These are phyloP conservation scores for Lycodopsis pacificus DNA, from an alignment of 2,797 vertebrate genomes.

Conservation along the genomic window DNA sequence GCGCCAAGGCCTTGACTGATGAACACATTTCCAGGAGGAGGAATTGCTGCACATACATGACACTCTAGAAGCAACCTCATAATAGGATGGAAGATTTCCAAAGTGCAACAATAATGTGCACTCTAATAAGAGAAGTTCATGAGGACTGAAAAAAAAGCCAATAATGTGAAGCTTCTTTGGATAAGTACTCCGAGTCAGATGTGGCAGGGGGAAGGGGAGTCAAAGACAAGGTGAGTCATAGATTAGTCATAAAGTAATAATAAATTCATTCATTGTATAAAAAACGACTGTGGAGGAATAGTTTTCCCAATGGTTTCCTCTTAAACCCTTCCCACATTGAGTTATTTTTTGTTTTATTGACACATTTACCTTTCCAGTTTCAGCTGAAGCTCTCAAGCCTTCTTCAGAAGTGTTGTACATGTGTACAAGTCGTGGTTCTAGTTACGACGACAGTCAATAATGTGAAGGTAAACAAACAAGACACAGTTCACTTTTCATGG, in stretches of 20 bases:
- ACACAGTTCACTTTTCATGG: not conserved
- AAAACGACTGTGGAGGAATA: not conserved
- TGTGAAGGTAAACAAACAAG: slow-evolving; percentile 22
- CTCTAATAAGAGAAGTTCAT: not conserved
- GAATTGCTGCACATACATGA: not conserved
- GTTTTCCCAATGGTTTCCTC: not conserved
- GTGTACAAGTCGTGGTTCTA: not conserved
- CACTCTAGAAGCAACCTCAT: not conserved
- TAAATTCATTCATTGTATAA: not conserved
- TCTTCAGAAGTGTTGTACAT: not conserved
- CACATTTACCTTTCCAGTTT: slow-evolving; percentile 9
- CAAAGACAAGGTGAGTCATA: slow-evolving; percentile 4
- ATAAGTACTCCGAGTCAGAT: not conserved
- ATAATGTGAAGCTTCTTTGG: not conserved
- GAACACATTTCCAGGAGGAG: not conserved
- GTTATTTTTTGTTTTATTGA: not conserved
- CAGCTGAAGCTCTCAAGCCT: not conserved
- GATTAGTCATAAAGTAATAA: not conserved
- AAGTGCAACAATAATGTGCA: not conserved
- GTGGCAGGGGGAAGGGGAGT: not conserved
- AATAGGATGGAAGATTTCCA: not conserved
- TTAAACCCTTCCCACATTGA: not conserved
- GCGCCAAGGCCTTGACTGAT: not conserved
- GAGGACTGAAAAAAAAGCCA: not conserved
- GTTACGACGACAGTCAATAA: not conserved